Percentiles rank a stretch among this genome's conserved stretches.
Conservation (phyloP, 2,888 invertebrate species). For the Pterostichus niger region DNA sequence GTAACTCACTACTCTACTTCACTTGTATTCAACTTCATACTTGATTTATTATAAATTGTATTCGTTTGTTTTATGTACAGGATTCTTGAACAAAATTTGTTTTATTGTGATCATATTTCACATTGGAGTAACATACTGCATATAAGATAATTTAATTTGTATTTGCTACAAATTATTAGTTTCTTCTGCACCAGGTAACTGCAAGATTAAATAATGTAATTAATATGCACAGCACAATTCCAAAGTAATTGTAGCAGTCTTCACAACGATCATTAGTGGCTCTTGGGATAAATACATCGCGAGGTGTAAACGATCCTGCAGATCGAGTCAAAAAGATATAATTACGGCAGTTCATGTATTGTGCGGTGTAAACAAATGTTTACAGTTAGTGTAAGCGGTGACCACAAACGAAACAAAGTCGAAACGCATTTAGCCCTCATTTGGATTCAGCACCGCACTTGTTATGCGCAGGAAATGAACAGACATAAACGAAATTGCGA, state of each 20-base stretch:
- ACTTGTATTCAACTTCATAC: constrained; percentile 4
- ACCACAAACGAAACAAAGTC: constrained; percentile 25
- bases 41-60: constrained; percentile 18
- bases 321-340: constrained; percentile 11
- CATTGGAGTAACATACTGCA: no score
- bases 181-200: background rate
- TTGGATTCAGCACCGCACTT: constrained; percentile 59
- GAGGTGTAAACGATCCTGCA: background rate
- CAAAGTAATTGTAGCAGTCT: background rate
- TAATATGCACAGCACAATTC: background rate
- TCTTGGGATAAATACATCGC: background rate
- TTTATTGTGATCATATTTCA: no score
- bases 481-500: constrained; percentile 71
- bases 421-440: constrained; percentile 57
- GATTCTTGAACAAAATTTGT: no score
- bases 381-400: background rate
- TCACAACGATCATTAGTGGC: background rate
- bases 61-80: no score
- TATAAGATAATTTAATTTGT: no score
- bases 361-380: constrained; percentile 7
- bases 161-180: no score
- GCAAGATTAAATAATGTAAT: background rate
- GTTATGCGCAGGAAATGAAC: constrained; percentile 70
- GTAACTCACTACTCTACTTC: background rate
- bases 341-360: constrained; percentile 11